Evolutionary conservation across 2,888 invertebrate genomes (phyloP).

Genomic region (Andrena bicolor): DNA sequence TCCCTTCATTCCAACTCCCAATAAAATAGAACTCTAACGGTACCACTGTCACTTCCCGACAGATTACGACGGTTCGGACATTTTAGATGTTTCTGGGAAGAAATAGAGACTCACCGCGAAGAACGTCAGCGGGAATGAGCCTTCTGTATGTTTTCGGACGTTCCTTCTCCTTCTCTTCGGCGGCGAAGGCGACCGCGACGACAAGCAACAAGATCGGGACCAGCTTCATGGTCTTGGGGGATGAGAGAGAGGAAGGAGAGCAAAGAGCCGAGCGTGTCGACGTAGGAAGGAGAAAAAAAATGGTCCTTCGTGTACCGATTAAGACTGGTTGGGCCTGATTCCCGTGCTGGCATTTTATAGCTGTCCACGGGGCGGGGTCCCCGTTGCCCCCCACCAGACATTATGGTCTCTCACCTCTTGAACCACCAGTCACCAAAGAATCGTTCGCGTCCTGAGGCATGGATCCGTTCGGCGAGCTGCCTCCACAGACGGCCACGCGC

Average conservation of each 20-base stretch:
- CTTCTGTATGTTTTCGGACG: constrained; percentile 91
- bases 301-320: constrained; percentile 76
- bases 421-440: constrained; percentile 74
- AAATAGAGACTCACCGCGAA: constrained; percentile 90
- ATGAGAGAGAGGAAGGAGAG: constrained; percentile 24
- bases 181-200: constrained; percentile 85
- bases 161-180: constrained; percentile 86
- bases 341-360: constrained; percentile 82
- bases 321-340: constrained; percentile 83
- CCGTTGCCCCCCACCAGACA: constrained; percentile 63
- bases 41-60: no score
- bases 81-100: neutral
- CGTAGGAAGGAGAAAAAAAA: constrained; percentile 54
- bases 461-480: constrained; percentile 38
- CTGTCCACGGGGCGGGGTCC: constrained; percentile 79
- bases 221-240: constrained; percentile 81
- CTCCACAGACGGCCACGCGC: constrained; percentile 5
- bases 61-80: neutral
- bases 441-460: constrained; percentile 59
- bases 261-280: constrained; percentile 16
- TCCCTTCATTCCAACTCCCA: no score
- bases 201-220: constrained; percentile 87
- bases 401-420: constrained; percentile 73
- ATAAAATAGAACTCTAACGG: no score
- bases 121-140: constrained; percentile 94